Percentiles rank a stretch among this genome's conserved stretches.
These are phyloP conservation scores for Sus cebifrons DNA, from an alignment of 2,797 vertebrate species.

Conservation along the genomic window DNA sequence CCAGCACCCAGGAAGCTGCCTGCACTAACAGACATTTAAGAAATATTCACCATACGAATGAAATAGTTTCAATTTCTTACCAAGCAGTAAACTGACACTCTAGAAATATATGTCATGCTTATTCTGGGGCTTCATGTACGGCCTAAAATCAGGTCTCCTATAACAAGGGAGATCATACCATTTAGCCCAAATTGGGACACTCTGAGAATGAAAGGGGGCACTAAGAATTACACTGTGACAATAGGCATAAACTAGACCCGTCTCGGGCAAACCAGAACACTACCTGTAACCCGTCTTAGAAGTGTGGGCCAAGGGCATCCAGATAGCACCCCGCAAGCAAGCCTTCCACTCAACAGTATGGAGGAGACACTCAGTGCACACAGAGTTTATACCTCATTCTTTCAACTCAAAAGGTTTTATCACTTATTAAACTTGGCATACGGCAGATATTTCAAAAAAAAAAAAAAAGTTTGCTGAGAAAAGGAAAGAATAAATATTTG, in stretches of 20 bases:
- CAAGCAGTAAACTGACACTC: background rate
- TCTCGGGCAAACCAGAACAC: background rate
- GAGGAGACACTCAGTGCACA: background rate
- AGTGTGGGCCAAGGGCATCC: background rate
- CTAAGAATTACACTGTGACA: conserved; percentile 38
- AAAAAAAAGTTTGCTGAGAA: background rate
- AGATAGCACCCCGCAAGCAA: background rate
- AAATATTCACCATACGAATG: background rate
- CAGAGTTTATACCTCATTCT: background rate
- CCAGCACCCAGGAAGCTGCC: background rate
- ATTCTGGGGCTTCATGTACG: background rate
- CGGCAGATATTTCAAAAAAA: background rate
- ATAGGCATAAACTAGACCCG: background rate
- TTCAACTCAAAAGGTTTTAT: conserved; percentile 19
- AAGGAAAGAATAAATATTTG: conserved; percentile 35
- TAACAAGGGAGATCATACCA: conserved; percentile 13
- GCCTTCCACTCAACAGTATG: background rate
- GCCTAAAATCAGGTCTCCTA: background rate
- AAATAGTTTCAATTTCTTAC: conserved; percentile 26
- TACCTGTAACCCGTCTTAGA: conserved; percentile 6
- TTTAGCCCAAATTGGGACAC: conserved; percentile 23
- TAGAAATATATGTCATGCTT: background rate
- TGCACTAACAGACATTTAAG: background rate
- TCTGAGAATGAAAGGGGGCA: background rate
- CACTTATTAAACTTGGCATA: conserved; percentile 22